Base-by-base conservation (phyloP, 2,797 vertebrate genomes). In the Galagoides demidoff region DNA sequence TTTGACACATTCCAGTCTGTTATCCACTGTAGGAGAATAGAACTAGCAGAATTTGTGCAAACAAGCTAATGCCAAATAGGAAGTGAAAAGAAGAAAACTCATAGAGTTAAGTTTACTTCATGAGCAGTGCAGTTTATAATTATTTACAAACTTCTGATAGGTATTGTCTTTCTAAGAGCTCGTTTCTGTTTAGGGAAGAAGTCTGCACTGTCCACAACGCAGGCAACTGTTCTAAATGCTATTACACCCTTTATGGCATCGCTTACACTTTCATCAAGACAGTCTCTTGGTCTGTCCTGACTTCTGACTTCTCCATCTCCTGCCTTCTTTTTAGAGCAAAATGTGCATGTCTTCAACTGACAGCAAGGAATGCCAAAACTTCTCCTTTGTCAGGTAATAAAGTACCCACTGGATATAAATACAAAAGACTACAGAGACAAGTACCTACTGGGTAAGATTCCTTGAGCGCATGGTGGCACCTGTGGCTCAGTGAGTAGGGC, bases 341-440 rank as follows among this genome's bases (percentile, higher is more conserved):
- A 97, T 99, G 99, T 94, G 96, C 98, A 10, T 99, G 99, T 83
- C 83, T 99, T 34, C 98, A 98, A 27, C 97, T 99, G 96, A 99
- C 99, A 22, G 97, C 98, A 95, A 98, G 81, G 97, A 97, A 97
- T 96, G 63, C 70, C 85, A 96, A 97, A 97, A 93, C 10, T 94
- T 92, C 73, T 84, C 11, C 76, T 0, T 95, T 96, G 92, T 34
- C 83, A 89, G 93, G 39, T 91, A 92, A 77, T 86, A 96, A 93
- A 95, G 43, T 66, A 39, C 85, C 77, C n/a, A 1, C 0, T 84
- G 98, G 98, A 61, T 99, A 99, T 97, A 95, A 22, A 81, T 98
- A 99, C 95, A 99, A 99, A 97, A 98, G 99, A 74, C 98, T 99
- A 92, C 96, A 97, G 1, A 95, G 97, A 83, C 98, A 99, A 0